These are phyloP conservation scores for Mactromeris polynyma DNA, from an alignment of 2,888 invertebrate species.

Conservation along the genomic window DNA sequence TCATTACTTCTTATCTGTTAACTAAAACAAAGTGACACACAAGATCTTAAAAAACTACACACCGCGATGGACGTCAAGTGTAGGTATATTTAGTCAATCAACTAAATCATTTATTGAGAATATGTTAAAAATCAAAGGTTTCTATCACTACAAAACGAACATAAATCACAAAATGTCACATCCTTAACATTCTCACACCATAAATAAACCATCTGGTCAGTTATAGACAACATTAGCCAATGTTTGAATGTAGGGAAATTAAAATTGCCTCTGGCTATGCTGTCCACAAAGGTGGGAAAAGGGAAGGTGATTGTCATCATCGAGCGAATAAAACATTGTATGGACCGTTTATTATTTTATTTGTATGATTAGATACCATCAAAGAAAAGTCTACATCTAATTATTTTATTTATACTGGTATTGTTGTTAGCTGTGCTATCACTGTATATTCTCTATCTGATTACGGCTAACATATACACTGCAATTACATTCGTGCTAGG, in stretches of 20 bases:
- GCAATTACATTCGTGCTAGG: background rate
- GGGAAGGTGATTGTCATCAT: conserved; percentile 15
- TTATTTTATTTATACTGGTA: background rate
- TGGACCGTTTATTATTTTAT: conserved; percentile 38
- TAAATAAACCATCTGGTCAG: conserved; percentile 6
- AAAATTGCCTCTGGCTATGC: background rate
- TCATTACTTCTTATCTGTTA: background rate
- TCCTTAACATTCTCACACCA: background rate
- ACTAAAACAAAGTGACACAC: too few species aligned
- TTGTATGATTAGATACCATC: background rate
- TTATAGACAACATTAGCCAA: background rate
- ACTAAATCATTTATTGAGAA: too few species aligned
- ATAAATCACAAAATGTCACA: conserved; percentile 6
- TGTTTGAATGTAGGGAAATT: background rate
- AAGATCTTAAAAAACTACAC: background rate
- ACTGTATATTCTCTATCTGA: background rate
- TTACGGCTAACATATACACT: background rate
- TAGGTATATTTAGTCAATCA: too few species aligned
- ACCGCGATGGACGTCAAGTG: too few species aligned
- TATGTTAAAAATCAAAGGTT: background rate
- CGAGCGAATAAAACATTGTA: conserved; percentile 34
- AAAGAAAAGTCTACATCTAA: background rate
- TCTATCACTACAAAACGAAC: background rate
- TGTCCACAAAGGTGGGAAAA: conserved; percentile 44
- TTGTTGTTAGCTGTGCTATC: background rate